Conservation (phyloP, 2,888 invertebrate species). For the Cancer borealis region DNA sequence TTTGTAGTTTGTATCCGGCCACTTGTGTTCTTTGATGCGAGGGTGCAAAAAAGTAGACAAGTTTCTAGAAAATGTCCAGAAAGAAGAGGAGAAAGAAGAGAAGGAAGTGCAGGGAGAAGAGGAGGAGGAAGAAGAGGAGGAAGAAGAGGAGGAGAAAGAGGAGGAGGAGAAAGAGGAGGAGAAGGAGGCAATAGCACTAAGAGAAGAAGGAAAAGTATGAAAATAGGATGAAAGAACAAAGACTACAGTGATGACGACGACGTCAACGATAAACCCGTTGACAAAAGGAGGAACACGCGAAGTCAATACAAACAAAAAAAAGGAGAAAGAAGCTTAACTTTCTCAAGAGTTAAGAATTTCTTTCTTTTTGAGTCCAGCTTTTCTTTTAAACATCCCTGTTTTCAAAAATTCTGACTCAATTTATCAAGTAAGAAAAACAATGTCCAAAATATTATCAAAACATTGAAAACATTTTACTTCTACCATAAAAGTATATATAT, state of each 20-base stretch:
- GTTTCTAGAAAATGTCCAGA: neutral
- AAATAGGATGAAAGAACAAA: no score
- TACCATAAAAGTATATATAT: no score
- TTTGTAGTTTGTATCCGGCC: slow-evolving; percentile 20
- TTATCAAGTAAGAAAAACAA: neutral
- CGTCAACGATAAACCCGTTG: no score
- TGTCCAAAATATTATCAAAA: no score
- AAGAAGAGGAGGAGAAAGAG: neutral
- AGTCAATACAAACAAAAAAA: neutral
- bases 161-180: neutral
- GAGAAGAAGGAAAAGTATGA: no score
- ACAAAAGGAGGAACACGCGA: no score
- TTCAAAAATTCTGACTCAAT: neutral
- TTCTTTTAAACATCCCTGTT: neutral
- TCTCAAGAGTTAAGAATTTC: neutral
- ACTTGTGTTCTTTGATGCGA: neutral
- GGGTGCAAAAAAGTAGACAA: neutral
- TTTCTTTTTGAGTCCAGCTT: neutral
- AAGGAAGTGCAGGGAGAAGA: neutral
- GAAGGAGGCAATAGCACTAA: no score
- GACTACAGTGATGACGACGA: no score
- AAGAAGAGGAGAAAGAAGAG: neutral
- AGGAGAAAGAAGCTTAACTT: neutral
- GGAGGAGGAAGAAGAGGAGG: neutral
- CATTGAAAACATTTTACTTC: no score